Base-by-base conservation (phyloP, 2,113 vertebrate species). In the Anarhynchus alexandrinus region DNA sequence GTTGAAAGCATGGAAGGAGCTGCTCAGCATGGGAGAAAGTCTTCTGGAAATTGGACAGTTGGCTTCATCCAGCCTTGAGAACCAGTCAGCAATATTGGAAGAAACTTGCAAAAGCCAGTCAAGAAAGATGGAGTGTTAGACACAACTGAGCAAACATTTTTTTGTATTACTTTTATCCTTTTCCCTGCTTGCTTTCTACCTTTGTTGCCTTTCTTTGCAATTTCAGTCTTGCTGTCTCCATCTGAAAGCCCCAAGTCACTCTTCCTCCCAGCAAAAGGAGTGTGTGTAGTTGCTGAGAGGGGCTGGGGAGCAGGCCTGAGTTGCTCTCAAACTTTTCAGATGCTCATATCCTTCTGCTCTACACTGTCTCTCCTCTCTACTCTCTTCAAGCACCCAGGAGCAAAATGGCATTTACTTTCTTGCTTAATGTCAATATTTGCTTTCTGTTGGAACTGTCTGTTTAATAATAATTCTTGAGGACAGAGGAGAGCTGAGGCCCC, bases 331-430 rank as follows among this genome's bases (percentile, higher is more conserved):
- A 69, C 36, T 64, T 87, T 38, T 18, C 49, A 76, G 65, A 81
- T 45, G 49, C 64, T 90, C n/a, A 34, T 72, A 90, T 74, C 59
- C 47, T 76, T 70, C 65, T 65, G 47, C 15, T 92, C 26, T 29
- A 42, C 29, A 5, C 61, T 10, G 0, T 69, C 49, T 91, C 34
- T 77, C 19, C 57, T 67, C 19, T 45, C 25, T 47, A 29, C 26
- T 74, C 40, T 62, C 32, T 62, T 83, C 69, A 65, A 36, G 80
- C 85, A 79, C 70, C 74, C 72, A 80, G 85, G 58, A 92, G 58
- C 82, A 74, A 86, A 91, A 22, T 74, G 73, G 73, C 52, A 96
- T 97, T 96, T 96, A 59, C 92, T 91, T 95, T 90, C 64, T 64
- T 76, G 32, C 43, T 54, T 80, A 30, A 74, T 20, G 52, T 74